These are phyloP conservation scores for Rhyacichthys aspro DNA, from an alignment of 2,797 vertebrate genomes.

Conservation along the genomic window DNA sequence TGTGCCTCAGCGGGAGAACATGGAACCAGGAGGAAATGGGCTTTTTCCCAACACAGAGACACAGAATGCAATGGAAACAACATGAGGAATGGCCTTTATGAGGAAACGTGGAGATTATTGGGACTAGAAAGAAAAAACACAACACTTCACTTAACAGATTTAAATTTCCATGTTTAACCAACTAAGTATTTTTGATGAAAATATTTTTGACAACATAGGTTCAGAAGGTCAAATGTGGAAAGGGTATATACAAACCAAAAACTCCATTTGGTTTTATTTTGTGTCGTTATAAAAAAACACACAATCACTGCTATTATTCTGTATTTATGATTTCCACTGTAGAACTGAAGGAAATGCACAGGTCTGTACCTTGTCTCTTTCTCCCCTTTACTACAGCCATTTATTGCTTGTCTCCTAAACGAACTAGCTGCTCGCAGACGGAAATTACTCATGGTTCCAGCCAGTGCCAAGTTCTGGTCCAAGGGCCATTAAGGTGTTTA, in stretches of 20 bases:
- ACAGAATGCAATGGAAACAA: conserved; percentile 61
- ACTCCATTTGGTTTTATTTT: conserved; percentile 51
- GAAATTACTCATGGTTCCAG: conserved; percentile 78
- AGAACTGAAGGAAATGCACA: conserved; percentile 77
- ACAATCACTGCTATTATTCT: conserved; percentile 58
- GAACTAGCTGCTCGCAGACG: conserved; percentile 74
- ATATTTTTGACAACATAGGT: conserved; percentile 17
- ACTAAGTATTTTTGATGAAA: conserved; percentile 16
- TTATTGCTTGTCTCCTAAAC: conserved; percentile 79
- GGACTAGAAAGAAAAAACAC: conserved; percentile 37
- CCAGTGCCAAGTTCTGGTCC: conserved; percentile 76
- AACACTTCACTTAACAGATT: conserved; percentile 40
- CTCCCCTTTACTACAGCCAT: conserved; percentile 58
- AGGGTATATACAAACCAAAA: conserved; percentile 47
- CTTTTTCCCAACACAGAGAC: conserved; percentile 69
- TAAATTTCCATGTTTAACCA: conserved; percentile 7
- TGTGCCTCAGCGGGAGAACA: conserved; percentile 77
- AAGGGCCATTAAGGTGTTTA: conserved; percentile 80
- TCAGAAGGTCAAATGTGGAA: conserved; percentile 52
- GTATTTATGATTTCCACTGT: conserved; percentile 73
- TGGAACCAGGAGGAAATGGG: conserved; percentile 75
- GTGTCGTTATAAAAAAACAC: conserved; percentile 47
- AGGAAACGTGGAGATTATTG: conserved; percentile 74
- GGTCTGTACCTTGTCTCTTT: conserved; percentile 73
- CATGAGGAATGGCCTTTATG: conserved; percentile 71